Evolutionary conservation across 2,888 invertebrate genomes (phyloP), one percentile per base, ranked within the genome.

Genomic region (Drosophila niveifrons): DNA sequence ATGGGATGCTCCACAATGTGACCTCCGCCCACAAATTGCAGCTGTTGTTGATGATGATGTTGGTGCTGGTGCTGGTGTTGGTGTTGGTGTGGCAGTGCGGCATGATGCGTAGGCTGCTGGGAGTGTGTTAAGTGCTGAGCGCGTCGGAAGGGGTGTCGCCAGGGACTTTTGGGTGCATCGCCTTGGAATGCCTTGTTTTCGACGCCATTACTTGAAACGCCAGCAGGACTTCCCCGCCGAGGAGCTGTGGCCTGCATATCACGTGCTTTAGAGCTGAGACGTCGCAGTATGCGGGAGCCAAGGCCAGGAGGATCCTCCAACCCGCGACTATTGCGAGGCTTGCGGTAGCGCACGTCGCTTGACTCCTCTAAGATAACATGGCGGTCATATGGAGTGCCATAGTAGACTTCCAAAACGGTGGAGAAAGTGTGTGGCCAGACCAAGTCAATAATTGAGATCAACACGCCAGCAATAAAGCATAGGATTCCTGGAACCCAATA

Each of bases 321-420:
- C 29, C 94, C 93, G 67, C 93, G 93, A 65, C 93, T 94, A 62
- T 93, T 93, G 80, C 94, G 94, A 2, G 83, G 85, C 84, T 95
- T 94, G 83, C 95, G 94, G 87, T 93, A 94, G 52, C 94, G 93
- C 64, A 94, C 95, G 84, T 95, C 95, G 86, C 95, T 95, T 80
- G 97, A 97, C 92, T 97, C 97, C 85, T 97, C 97, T 72, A 98
- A 96, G 64, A 98, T 97, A 69, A 97, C 97, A 92, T 98, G 98
- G 48, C 98, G 94, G 92, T 98, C 98, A 90, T 97, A 98, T 0
- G 98, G 98, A 13, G 98, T 98, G 91, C 98, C 98, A 91, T 97
- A 98, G 93, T 98, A 98, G 47, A 98, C 92, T 92, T 96, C 96
- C 64, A 97, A 92, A 76, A 98, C 96, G 0, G 98, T 98, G 46